Base-by-base conservation (phyloP, 2,113 vertebrate genomes). In the Athene cunicularia region DNA sequence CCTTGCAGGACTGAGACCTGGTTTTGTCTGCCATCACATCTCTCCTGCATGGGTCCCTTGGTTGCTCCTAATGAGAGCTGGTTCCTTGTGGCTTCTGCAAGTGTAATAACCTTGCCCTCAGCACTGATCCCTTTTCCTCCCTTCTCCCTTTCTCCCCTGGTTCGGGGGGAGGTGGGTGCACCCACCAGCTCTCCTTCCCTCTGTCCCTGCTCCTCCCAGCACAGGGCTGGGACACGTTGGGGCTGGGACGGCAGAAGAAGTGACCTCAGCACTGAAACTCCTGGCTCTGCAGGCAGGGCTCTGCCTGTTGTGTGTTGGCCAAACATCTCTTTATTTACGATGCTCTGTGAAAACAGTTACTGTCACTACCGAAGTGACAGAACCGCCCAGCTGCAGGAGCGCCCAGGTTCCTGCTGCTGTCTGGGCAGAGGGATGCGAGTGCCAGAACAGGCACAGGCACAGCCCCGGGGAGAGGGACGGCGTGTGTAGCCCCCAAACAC, bases 241-340 rank as follows among this genome's bases (percentile, higher is more conserved):
- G 87, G 84, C 75, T 32, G 87, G 80, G 89, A 63, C 81, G 3
- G 49, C 66, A 66, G 73, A 14, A 72, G 56, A 71, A 92, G 75
- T 93, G 97, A 97, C 75, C 95, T 96, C 95, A 97, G 86, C 7
- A 0, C 67, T 30, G 11, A 76, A 90, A 24, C 90, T 83, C 68
- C 82, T 59, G 94, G 82, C 87, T 74, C 56, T 33, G 45, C 33
- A 28, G 43, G 73, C 83, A 19, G 92, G 53, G 20, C 81, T 14
- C 45, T 35, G 94, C 80, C 76, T 23, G 6, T 1, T 20, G 50
- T 21, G n/a, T 3, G n/a, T 2, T 53, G 3, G 21, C 90, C 82
- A 68, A 60, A 73, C 0, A 4, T 8, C 17, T 68, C 33, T 37
- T 64, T 41, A 70, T 50, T 82, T 49, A 49, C 0, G 2, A 32